Evolutionary conservation across 2,888 invertebrate genomes (phyloP), one percentile per base, ranked within the genome.

Genomic region (Ennomos fuscantarius): DNA sequence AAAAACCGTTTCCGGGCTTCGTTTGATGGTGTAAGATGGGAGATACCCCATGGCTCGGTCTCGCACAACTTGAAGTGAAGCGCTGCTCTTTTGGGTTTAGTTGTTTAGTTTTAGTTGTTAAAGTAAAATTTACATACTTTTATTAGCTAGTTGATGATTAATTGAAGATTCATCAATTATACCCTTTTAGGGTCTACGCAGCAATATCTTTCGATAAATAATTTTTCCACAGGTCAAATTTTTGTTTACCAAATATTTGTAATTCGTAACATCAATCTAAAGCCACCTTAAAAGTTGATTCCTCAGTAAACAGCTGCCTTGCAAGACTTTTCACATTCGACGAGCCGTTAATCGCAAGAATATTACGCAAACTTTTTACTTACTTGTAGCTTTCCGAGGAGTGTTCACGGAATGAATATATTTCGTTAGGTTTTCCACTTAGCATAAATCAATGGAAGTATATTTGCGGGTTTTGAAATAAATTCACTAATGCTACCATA

Each of bases 251-350:
- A 32, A 44, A 2, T 37, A 34, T 34, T 31, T 11, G 41, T 39
- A 40, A 50, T 33, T 51, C 47, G 6, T 24, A 48, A 44, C 57
- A 58, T 53, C 36, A 52, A 57, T 52, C 48, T 48, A 47, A 44
- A 13, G 36, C 48, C 46, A 53, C 47, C 48, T 52, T 41, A 47
- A 35, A 59, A 55, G 58, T 39, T 60, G 51, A 59, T 60, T 51
- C 47, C 60, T 55, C 43, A 47, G 55, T 55, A 48, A 58, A 58
- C 33, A 58, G 40, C 52, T 40, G 44, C 50, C 46, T 46, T 9
- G 43, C 35, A 54, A 62, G 63, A 58, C 52, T 65, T 65, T 63
- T 55, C 65, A 65, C 59, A 57, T 65, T 61, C 50, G 50, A 46
- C 56, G 33, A 15, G 45, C 40, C 65, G 61, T 63, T 63, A 65